Evolutionary conservation across 2,113 vertebrate genomes (phyloP).

Genomic region (Heterocephalus glaber): DNA sequence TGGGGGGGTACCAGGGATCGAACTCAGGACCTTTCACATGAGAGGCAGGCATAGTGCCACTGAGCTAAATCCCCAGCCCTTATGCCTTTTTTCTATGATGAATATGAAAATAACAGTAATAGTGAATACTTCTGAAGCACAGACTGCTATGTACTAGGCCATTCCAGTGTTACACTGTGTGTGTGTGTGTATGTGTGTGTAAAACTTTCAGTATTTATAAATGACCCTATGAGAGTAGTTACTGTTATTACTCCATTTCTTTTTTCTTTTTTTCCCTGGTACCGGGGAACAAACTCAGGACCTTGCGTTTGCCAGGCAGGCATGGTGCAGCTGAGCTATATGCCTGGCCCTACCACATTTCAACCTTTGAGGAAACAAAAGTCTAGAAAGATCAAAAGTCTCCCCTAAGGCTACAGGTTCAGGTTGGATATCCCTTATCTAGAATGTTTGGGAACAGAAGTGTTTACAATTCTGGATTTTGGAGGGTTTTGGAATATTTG

Average conservation of each 20-base stretch:
- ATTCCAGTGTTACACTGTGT: background rate
- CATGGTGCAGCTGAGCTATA: too few species aligned
- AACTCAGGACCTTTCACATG: too few species aligned
- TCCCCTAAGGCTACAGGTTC: background rate
- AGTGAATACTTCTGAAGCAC: background rate
- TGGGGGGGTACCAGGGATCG: too few species aligned
- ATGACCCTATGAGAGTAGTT: background rate
- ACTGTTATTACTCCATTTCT: background rate
- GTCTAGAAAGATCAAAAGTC: background rate
- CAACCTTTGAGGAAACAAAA: background rate
- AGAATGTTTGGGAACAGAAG: background rate
- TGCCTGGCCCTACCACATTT: background rate
- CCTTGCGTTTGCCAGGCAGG: too few species aligned
- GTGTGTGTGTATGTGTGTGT: too few species aligned
- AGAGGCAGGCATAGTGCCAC: too few species aligned
- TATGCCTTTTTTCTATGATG: background rate
- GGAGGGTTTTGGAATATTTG: background rate
- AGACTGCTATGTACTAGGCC: rapidly evolving
- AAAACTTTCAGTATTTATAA: background rate
- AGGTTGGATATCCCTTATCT: background rate
- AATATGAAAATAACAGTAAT: background rate
- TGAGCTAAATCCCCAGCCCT: too few species aligned
- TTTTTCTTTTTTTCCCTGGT: too few species aligned
- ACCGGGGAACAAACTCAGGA: too few species aligned
- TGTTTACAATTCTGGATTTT: background rate